Evolutionary conservation across 1,140 invertebrate genomes (phyloP), one percentile per base, ranked within the genome.

Genomic region (Pogonomyrmex californicus): DNA sequence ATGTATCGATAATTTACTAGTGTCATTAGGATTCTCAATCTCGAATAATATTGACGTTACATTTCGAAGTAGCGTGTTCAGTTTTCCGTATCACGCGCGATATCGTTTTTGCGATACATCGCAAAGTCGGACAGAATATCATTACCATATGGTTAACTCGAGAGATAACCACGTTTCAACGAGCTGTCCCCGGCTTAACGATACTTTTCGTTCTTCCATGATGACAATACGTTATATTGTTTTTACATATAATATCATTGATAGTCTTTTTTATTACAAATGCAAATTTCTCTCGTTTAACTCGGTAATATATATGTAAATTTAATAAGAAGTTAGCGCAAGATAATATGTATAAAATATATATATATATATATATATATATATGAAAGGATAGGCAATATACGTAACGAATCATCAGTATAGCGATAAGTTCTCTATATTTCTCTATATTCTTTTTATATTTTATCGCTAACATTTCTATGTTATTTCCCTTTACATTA

Each of bases 61-160:
- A 75, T 83, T 83, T 73, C 54, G 41, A 83, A 83, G 68, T 23
- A 70, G 54, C 79, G 54, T 60, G 56, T 60, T 60, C 79, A 49
- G 68, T 82, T 85, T 89, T 89, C 85, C 78, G 83, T 85, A 70
- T 86, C 85, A 82, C 65, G 76, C 77, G 77, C 85, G 76, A 86
- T 86, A 86, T 86, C 63, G 44, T 86, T 86, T 86, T 86, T 86
- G 63, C 62, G 85, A 81, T 79, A 81, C 76, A 86, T 73, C 44
- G 63, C 63, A 70, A 81, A 58, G 54, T 66, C 63, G 41, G 47
- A 81, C 63, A 62, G 85, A 86, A 86, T 86, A 82, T 47, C 77
- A 86, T 86, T 86, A 86, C 66, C 85, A 86, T 86, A 86, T 60
- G 85, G 85, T 82, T 86, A 86, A 60, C 79, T 83, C 79, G 54